Percentiles rank a stretch among this genome's conserved stretches.
These are phyloP conservation scores for Rotaria socialis DNA, from an alignment of 2,888 invertebrate species.

Conservation along the genomic window DNA sequence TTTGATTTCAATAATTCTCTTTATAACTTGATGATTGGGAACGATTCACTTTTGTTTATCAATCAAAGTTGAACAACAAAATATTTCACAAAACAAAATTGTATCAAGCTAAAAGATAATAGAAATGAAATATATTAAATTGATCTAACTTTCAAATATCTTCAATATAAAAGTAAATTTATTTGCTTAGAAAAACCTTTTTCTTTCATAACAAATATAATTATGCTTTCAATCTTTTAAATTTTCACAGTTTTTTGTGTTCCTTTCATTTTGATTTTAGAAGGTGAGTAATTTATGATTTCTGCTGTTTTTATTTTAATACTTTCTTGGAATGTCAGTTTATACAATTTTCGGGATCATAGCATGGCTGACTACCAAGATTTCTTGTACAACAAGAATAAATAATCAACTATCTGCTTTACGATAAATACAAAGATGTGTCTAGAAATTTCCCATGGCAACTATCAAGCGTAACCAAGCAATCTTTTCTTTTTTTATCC, in stretches of 20 bases:
- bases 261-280: too few relatives aligned
- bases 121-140: too few relatives aligned
- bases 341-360: neutral
- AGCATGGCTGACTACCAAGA: neutral
- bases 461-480: neutral
- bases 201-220: neutral
- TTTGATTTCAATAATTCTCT: too few relatives aligned
- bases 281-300: neutral
- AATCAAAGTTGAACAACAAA: too few relatives aligned
- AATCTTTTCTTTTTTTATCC: neutral
- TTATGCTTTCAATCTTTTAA: neutral
- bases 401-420: neutral
- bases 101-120: too few relatives aligned
- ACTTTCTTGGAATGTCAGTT: neutral
- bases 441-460: neutral
- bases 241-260: too few relatives aligned
- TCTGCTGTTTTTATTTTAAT: neutral
- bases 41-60: too few relatives aligned
- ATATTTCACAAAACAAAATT: too few relatives aligned
- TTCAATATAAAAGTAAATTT: too few relatives aligned
- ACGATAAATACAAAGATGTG: neutral
- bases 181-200: too few relatives aligned
- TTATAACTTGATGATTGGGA: too few relatives aligned
- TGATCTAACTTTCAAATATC: too few relatives aligned
- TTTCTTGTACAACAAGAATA: neutral